These are phyloP conservation scores for Paracanthobrama guichenoti DNA, from an alignment of 2,113 vertebrate genomes.

Conservation along the genomic window DNA sequence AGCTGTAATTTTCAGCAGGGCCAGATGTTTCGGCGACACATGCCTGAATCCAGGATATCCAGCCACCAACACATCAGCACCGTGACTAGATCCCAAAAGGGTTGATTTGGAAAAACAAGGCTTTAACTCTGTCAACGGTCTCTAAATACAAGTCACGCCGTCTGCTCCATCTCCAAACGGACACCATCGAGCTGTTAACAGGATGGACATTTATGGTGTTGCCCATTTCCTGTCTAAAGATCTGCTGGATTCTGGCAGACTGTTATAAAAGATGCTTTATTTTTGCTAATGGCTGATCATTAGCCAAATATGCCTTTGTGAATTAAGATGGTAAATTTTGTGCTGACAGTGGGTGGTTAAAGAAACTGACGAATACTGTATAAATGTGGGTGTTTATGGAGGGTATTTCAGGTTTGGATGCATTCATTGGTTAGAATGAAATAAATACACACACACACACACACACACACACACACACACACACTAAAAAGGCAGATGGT, in stretches of 20 bases:
- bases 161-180: constrained; percentile 13
- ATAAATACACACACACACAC: neutral
- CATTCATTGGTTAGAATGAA: neutral
- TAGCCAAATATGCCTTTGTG: constrained; percentile 13
- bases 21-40: neutral
- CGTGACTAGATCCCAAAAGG: neutral
- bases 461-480: constrained; percentile 12
- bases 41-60: constrained; percentile 38
- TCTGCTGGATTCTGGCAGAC: neutral
- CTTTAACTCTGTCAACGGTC: constrained; percentile 54
- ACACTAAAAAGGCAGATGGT: constrained; percentile 41
- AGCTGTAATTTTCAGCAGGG: neutral
- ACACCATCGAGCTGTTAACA: constrained; percentile 44
- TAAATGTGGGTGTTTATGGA: constrained; percentile 28
- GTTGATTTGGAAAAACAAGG: constrained; percentile 33
- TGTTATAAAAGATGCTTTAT: constrained; percentile 17
- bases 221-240: constrained; percentile 26
- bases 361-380: neutral
- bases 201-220: constrained; percentile 37
- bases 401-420: constrained; percentile 47
- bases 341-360: neutral
- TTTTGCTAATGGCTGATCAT: neutral
- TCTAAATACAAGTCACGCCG: neutral
- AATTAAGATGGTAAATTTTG: constrained; percentile 4
- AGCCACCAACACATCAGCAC: constrained; percentile 13